These are phyloP conservation scores for Prunella strophiata DNA, from an alignment of 2,797 vertebrate species.

Conservation along the genomic window DNA sequence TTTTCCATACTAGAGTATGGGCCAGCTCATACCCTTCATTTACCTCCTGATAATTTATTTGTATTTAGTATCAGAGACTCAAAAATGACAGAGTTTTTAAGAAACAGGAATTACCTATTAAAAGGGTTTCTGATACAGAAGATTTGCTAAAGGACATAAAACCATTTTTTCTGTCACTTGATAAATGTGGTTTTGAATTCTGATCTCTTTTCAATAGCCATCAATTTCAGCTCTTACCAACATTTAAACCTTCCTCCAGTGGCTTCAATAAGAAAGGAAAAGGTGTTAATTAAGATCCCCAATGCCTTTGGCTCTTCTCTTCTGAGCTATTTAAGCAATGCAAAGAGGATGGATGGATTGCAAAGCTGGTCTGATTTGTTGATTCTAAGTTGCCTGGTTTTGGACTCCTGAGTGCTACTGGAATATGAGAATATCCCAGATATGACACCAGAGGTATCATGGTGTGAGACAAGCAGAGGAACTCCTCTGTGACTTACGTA, in stretches of 20 bases:
- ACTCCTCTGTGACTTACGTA: rapidly evolving
- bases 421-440: background rate
- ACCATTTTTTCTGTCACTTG: background rate
- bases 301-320: background rate
- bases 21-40: background rate
- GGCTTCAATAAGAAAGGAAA: background rate
- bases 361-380: background rate
- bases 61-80: background rate
- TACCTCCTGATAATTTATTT: background rate
- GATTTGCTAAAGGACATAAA: background rate
- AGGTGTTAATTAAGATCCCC: background rate
- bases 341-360: background rate
- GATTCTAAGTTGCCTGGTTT: background rate
- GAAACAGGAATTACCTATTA: background rate
- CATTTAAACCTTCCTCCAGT: background rate
- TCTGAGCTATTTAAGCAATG: background rate
- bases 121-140: background rate
- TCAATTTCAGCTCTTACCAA: background rate
- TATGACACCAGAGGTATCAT: background rate
- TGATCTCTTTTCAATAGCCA: background rate
- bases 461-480: background rate
- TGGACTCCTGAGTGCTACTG: background rate
- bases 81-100: background rate
- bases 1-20: background rate
- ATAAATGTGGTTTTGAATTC: background rate